Evolutionary conservation across 2,797 vertebrate species (phyloP), one percentile per base, ranked within the genome.

Genomic region (Antrozous pallidus): DNA sequence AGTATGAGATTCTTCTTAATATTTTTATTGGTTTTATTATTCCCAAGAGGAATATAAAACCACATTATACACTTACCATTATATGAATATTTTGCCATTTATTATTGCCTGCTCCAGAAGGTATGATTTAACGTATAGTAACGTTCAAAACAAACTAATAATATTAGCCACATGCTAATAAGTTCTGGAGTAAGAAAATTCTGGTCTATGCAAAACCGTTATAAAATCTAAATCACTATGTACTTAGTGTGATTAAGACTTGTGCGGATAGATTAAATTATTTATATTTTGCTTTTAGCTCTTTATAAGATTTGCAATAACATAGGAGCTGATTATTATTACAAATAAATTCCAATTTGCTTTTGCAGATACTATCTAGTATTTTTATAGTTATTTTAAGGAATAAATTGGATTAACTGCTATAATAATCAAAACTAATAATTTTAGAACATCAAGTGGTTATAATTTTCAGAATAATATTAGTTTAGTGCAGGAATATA

Each of bases 401-500:
- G 33, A 78, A 51, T 88, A 36, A 65, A 87, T 8, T 47, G 12
- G 0, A 31, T 79, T 83, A 71, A 65, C 16, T 61, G 28, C 8
- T 80, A 0, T 89, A 83, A 65, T 95, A 89, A 87, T 3, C 5
- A 85, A 13, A 38, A 75, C 5, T 58, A 79, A 47, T 1, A 47
- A 28, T 49, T 91, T 88, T 78, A 75, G 18, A 58, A 89, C 1
- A 56, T 3, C 13, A 58, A 5, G 6, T 75, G 18, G 31, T 82
- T 91, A 88, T 65, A 75, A 77, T 75, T 84, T 90, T 95, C 22
- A 78, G 10, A 65, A 51, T 67, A 56, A 4, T 92, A 63, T 88
- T 42, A 73, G 22, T 36, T 40, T 85, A 28, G 2, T 74, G 22
- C 12, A 6, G 56, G 16, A 7, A 69, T 31, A 42, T 75, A 1